Base-by-base conservation (phyloP, 2,113 vertebrate species). In the Chaenogobius annularis region DNA sequence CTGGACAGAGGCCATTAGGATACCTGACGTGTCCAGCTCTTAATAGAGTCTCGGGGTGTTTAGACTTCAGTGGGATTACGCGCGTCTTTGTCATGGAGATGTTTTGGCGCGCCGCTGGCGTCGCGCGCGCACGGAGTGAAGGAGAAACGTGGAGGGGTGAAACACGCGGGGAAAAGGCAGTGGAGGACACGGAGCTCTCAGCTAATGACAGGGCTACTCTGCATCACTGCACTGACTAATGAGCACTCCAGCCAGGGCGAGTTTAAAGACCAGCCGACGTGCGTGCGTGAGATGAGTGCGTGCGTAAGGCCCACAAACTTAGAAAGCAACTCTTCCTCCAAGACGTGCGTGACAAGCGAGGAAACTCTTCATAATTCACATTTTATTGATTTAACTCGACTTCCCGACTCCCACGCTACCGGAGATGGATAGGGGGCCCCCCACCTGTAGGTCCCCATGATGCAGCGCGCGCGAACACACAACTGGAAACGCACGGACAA, bases 191-290 rank as follows among this genome's bases (percentile, higher is more conserved):
- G 78, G 83, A 96, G 95, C 94, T 95, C 94, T 95, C 92, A 95
- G 94, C 94, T 96, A 97, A 97, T 97, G 96, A 97, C 95, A 87
- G 95, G 95, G 95, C 95, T 94, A 94, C 96, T 96, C 95, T 96
- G 96, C 95, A 97, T 97, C 96, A 95, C 93, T 95, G 95, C 94
- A 94, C 94, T 94, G 95, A 95, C 96, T 97, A 97, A 97, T 97
- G 96, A 96, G 96, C 95, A 95, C 95, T 95, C 95, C 94, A 94
- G 94, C 92, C 94, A 94, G 95, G 95, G 94, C 85, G 86, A 91
- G 85, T 83, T 78, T 76, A 78, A 86, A 84, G 85, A 85, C 85
- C 84, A 78, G 79, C 26, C 58, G 22, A 58, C 48, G 54, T 7
- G 74, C 40, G 65, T 19, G 31, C 37, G 37, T 40, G 37, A 31